These are phyloP conservation scores for Bombus vancouverensis DNA, from an alignment of 1,140 invertebrate species.

Conservation along the genomic window DNA sequence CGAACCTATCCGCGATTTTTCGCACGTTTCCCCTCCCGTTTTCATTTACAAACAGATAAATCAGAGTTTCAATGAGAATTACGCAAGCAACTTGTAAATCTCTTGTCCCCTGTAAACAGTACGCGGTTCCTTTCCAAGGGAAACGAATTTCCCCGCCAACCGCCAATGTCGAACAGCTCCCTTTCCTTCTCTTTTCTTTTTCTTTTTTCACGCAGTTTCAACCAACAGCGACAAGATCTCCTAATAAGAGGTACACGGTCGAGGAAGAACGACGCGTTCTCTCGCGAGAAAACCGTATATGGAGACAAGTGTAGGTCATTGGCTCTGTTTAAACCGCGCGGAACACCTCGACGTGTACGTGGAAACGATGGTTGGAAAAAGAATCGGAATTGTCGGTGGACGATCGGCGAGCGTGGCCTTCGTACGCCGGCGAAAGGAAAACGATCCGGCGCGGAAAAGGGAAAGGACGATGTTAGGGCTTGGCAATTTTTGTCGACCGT, in stretches of 20 bases:
- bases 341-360: background rate
- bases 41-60: too few species aligned
- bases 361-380: background rate
- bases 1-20: background rate
- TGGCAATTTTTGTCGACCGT: background rate
- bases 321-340: slow-evolving; percentile 11
- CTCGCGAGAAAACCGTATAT: slow-evolving; percentile 12
- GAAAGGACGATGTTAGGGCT: background rate
- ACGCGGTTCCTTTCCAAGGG: background rate
- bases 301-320: slow-evolving; percentile 15
- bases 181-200: too few species aligned
- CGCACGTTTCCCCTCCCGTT: background rate
- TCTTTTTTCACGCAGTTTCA: background rate
- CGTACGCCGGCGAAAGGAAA: slow-evolving; percentile 24
- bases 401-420: background rate
- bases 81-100: background rate
- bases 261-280: slow-evolving; percentile 12
- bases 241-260: slow-evolving; percentile 14
- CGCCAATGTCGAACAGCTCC: background rate
- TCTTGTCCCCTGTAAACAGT: background rate
- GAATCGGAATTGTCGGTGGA: slow-evolving; percentile 8
- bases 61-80: background rate
- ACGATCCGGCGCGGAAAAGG: background rate
- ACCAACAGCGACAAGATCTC: background rate
- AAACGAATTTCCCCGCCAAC: background rate